Percentiles rank a stretch among this genome's conserved stretches.
phyloP scores from a whole-genome alignment of 2,888 invertebrate genomes.

The Leucozona laternaria region DNA sequence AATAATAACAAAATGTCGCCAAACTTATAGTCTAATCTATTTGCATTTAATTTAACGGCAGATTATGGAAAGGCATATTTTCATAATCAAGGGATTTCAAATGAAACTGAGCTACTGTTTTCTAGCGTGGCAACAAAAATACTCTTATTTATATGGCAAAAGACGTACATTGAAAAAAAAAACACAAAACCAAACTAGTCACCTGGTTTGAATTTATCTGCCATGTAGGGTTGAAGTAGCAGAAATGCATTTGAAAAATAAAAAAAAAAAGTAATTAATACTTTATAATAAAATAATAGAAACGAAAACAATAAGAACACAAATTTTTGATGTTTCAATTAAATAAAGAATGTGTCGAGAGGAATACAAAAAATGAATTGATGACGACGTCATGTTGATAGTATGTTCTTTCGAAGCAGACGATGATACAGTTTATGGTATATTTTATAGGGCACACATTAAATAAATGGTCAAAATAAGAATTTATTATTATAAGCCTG shows the following conservation, averaged over 20 bases:
- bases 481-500: no score
- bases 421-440: no score
- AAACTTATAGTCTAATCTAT: conserved; percentile 27
- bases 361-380: not conserved
- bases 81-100: conserved; percentile 50
- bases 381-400: no score
- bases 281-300: not conserved
- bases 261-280: conserved; percentile 39
- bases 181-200: conserved; percentile 61
- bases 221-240: conserved; percentile 38
- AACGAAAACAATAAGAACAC: not conserved
- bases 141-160: conserved; percentile 37
- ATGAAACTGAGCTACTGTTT: conserved; percentile 56
- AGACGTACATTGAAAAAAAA: conserved; percentile 56
- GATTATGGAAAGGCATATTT: conserved; percentile 34
- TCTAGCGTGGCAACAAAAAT: conserved; percentile 39
- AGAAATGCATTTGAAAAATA: conserved; percentile 37
- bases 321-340: not conserved
- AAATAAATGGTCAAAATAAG: no score
- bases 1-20: not conserved
- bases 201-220: conserved; percentile 74
- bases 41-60: conserved; percentile 29
- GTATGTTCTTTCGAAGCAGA: no score
- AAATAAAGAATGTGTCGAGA: not conserved
- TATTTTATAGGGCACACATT: no score